Base-by-base conservation (phyloP, 2,888 invertebrate genomes). In the Anoncus sp. region DNA sequence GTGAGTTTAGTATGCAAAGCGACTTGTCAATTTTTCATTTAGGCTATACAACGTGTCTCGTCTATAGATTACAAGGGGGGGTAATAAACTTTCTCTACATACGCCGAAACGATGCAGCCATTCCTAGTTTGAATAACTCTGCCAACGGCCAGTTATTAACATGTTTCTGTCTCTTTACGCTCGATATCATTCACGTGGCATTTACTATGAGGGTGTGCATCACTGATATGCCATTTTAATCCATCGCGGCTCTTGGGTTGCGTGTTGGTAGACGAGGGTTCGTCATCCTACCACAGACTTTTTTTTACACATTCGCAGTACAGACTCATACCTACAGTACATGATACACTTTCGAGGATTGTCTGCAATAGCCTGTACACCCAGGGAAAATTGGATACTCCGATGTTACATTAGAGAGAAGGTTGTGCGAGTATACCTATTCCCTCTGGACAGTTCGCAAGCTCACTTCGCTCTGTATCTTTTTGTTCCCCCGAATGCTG, bases 21-120 rank as follows among this genome's bases (percentile, higher is more conserved):
- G 49, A 14, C 57, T 67, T 66, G 62, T 72, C 55, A 72, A 79
- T 75, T 72, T 79, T 75, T 79, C 71, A 79, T 67, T 72, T 45
- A 10, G 20, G 38, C 62, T 49, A 57, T 72, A 24, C 63, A 62
- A 51, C 45, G 43, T 67, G 47, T 47, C 31, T 71, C 47, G 22
- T 66, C 18, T 72, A 57, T 71, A 40, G 53, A 59, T 27, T 59
- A 9, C 12, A n/a, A 24, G 49, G 47, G 38, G 49, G 47, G 35
- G 62, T 49, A 38, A 57, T 67, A 63, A 57, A 67, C 49, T 71
- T 49, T 66, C 22, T 24, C 27, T 51, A 35, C n/a, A 22, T 12
- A 45, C 1, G 24, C 60, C 9, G n/a, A 43, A 66, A 38, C 35
- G 62, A 35, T 20, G 14, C 24, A 53, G 62, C 38, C 16, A 53